These are phyloP conservation scores for Drosophila pseudotakahashii DNA, from an alignment of 2,888 invertebrate genomes.

Conservation along the genomic window DNA sequence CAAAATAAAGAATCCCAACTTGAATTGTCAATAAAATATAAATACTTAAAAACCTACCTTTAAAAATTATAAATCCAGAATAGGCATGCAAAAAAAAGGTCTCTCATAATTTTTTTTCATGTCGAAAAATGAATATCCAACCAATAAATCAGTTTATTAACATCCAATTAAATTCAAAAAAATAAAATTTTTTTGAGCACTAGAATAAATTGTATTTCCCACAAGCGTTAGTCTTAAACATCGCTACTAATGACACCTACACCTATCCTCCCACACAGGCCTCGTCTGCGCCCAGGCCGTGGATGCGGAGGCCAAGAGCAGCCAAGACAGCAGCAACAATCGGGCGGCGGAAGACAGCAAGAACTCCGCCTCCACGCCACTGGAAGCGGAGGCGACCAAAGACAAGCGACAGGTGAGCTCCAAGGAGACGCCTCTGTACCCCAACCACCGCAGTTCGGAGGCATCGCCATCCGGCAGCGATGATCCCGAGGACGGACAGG, in stretches of 20 bases:
- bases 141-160: not conserved
- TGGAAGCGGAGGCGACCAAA: conserved; percentile 71
- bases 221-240: not conserved
- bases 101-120: too few relatives aligned
- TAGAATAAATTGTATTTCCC: not conserved
- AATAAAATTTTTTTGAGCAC: too few relatives aligned
- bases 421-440: conserved; percentile 80
- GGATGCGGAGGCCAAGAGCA: conserved; percentile 63
- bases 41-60: too few relatives aligned
- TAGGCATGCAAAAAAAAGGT: too few relatives aligned
- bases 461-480: conserved; percentile 54
- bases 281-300: conserved; percentile 56
- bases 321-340: conserved; percentile 31
- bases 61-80: too few relatives aligned
- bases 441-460: conserved; percentile 79
- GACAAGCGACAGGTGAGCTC: conserved; percentile 82
- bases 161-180: not conserved
- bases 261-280: conserved; percentile 51
- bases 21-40: too few relatives aligned
- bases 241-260: conserved; percentile 4
- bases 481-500: conserved; percentile 83
- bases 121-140: too few relatives aligned
- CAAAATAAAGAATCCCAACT: too few relatives aligned
- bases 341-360: conserved; percentile 38
- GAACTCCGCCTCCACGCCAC: conserved; percentile 42